These are phyloP conservation scores for Myxocyprinus asiaticus DNA, from an alignment of 2,113 vertebrate species.

Conservation along the genomic window DNA sequence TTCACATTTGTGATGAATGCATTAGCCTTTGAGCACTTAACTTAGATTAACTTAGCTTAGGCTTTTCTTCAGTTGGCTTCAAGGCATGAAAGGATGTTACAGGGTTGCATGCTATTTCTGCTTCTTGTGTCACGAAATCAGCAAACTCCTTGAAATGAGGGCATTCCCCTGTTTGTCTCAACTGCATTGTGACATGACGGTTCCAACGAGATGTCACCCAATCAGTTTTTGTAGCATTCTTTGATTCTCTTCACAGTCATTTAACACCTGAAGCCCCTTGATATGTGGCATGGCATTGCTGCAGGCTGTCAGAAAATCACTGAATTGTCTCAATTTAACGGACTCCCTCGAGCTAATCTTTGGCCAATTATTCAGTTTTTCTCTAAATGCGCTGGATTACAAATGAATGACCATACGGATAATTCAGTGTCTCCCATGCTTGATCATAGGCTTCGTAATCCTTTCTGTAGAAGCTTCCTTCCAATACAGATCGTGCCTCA, in stretches of 20 bases:
- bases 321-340: constrained; percentile 48
- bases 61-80: too few relatives aligned
- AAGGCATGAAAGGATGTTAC: constrained; percentile 43
- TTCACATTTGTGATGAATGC: too few relatives aligned
- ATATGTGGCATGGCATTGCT: constrained; percentile 53
- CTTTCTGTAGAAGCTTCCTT: constrained; percentile 52
- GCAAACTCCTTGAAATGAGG: constrained; percentile 47
- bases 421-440: constrained; percentile 45
- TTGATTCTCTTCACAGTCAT: constrained; percentile 50
- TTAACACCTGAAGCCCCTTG: constrained; percentile 46
- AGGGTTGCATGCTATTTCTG: constrained; percentile 51
- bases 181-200: constrained; percentile 42
- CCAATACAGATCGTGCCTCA: constrained; percentile 43
- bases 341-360: constrained; percentile 45
- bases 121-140: constrained; percentile 44
- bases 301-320: constrained; percentile 50
- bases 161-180: constrained; percentile 25
- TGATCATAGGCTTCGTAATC: constrained; percentile 44
- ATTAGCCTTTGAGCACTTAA: too few relatives aligned
- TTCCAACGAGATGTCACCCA: constrained; percentile 54
- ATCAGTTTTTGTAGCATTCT: constrained; percentile 49
- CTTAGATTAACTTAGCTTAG: constrained; percentile 20
- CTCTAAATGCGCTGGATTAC: constrained; percentile 47
- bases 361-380: constrained; percentile 52
- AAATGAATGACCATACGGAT: constrained; percentile 40